These are phyloP conservation scores for Elanoides forficatus DNA, from an alignment of 2,113 vertebrate genomes.

Conservation along the genomic window DNA sequence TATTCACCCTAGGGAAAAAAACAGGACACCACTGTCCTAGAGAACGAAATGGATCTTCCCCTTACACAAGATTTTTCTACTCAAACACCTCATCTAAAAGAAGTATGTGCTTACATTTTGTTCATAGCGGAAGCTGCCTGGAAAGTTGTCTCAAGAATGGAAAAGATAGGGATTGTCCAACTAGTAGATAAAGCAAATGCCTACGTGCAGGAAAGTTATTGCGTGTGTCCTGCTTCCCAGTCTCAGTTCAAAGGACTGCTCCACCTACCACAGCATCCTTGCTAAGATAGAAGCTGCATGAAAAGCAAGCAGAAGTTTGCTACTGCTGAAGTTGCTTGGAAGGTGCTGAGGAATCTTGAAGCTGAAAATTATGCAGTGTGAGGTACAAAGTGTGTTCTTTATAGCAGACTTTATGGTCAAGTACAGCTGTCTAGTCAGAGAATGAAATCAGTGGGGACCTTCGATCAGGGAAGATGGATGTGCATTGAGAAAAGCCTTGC, in stretches of 20 bases:
- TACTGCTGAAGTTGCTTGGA: background rate
- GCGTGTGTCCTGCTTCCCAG: background rate
- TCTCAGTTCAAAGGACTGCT: background rate
- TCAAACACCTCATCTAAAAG: background rate
- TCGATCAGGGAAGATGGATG: background rate
- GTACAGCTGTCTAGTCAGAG: background rate
- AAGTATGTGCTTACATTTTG: background rate
- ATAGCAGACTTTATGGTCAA: background rate
- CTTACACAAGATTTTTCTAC: background rate
- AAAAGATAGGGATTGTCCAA: background rate
- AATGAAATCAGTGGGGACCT: background rate
- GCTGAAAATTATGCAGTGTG: background rate
- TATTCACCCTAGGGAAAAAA: background rate
- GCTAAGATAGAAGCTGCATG: background rate
- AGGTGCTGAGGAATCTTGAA: background rate
- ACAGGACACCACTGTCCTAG: background rate
- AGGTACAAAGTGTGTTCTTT: background rate
- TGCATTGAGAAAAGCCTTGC: background rate
- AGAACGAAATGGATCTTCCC: background rate
- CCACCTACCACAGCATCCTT: background rate
- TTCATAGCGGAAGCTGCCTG: background rate
- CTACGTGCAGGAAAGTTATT: background rate
- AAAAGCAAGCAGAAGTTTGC: background rate
- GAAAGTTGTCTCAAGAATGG: background rate
- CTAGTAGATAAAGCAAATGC: background rate